Evolutionary conservation across 64 coral and sea anemone genomes (phyloP), one percentile per base, ranked within the genome.

Genomic region (Anthopleura sola): DNA sequence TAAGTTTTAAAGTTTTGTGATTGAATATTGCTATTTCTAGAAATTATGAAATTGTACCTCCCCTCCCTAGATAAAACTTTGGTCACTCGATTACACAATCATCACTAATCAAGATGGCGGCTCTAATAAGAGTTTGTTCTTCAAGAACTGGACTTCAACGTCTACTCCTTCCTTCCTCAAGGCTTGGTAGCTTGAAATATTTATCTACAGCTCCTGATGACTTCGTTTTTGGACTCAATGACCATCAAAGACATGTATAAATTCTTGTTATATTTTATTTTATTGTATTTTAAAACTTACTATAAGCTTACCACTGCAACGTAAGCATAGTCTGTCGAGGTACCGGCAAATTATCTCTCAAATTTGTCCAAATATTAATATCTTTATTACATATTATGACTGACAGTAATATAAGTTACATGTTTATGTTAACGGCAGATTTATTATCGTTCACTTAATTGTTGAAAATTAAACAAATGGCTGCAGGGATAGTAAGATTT

Each of bases 211-310:
- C 86, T 49, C 47, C 91, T 50, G 93, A 95, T 56, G 93, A 95
- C 46, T 6, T 91, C 29, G 86, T 91, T 80, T 86, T 85, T 75
- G 93, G 93, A 29, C 83, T 95, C 19, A 82, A 86, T 75, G 83
- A 88, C 29, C 75, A 95, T 51, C 89, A 95, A 48, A 95, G 79
- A 84, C 93, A 91, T 68, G 93, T 95, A 44, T 44, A 44, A 77
- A 77, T 6, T 26, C n/a, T 62, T 6, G 3, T 62, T 62, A 62
- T 62, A 26, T 62, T 17, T 3, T 5, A 15, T 53, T 17, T 62
- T 62, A 62, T 62, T 62, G 5, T n/a, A n/a, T 5, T 62, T 9
- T 24, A 10, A n/a, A 62, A n/a, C 23, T 28, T 0, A 62, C n/a
- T n/a, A n/a, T n/a, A n/a, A n/a, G n/a, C n/a, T n/a, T 53, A 14